Conservation (phyloP, 2,888 invertebrate genomes). For the Caenorhabditis panamensis region DNA sequence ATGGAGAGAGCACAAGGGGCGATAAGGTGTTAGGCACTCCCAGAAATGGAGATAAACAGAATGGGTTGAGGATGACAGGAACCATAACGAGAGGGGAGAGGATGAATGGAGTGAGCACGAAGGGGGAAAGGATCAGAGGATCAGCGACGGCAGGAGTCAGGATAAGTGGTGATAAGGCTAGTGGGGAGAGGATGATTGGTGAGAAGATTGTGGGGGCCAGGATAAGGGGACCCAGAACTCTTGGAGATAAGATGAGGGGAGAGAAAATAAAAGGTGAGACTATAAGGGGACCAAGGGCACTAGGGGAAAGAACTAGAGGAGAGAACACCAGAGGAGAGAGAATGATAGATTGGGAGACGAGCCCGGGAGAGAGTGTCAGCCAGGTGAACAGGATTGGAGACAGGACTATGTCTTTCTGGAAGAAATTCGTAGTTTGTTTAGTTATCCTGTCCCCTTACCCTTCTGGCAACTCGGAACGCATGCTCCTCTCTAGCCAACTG, state of each 20-base stretch:
- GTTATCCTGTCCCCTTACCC: too few relatives aligned
- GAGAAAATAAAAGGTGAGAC: constrained; percentile 66
- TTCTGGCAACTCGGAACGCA: constrained; percentile 48
- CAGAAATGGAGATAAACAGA: constrained; percentile 63
- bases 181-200: constrained; percentile 65
- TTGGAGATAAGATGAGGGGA: constrained; percentile 68
- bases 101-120: constrained; percentile 65
- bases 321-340: constrained; percentile 67
- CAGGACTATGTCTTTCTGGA: constrained; percentile 66
- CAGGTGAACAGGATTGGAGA: constrained; percentile 51
- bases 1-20: constrained; percentile 65
- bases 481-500: constrained; percentile 58
- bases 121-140: constrained; percentile 68
- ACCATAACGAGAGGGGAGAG: constrained; percentile 61
- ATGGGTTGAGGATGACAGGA: constrained; percentile 61
- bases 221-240: constrained; percentile 63
- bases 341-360: constrained; percentile 68
- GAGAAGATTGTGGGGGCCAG: constrained; percentile 63
- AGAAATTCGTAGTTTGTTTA: too few relatives aligned
- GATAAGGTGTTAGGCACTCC: constrained; percentile 48
- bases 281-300: constrained; percentile 63
- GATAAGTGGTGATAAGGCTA: constrained; percentile 64
- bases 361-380: constrained; percentile 36
- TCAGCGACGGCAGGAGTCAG: constrained; percentile 55
- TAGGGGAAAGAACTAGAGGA: constrained; percentile 62